Evolutionary conservation across 2,888 invertebrate species (phyloP), one percentile per base, ranked within the genome.

Genomic region (Cerastis rubricosa): DNA sequence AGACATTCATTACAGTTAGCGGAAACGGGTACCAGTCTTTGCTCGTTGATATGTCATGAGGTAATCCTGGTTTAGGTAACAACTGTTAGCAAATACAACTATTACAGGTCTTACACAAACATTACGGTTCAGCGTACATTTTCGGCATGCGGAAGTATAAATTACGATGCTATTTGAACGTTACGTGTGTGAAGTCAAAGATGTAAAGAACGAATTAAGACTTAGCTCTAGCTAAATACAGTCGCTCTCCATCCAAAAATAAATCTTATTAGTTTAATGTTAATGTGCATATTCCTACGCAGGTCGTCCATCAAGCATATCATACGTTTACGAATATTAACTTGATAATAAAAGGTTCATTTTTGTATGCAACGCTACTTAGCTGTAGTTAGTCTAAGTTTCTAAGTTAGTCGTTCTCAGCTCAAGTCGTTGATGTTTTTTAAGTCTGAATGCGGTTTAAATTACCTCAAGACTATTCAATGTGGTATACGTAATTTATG

Each of bases 71-170:
- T 83, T 83, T 71, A 12, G 54, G 51, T 66, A 85, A 75, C 43
- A 47, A 64, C 49, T 12, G 35, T 85, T 82, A 74, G 72, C 65
- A 78, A 87, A 85, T 66, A 69, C 11, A 47, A 68, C 61, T 61
- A 86, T 74, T 75, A 80, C 54, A 69, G 64, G 43, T 70, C 63
- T 87, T 87, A 59, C 80, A 73, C 69, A 84, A 85, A 83, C 70
- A 74, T 63, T 70, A 73, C 67, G n/a, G 40, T 67, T 71, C 29
- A 57, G 54, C 7, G 49, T 80, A 45, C 57, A 49, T 72, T 76
- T 78, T 82, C 43, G 77, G 70, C 59, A 54, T 54, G 65, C 75
- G 81, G 71, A 84, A 87, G 51, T 64, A 66, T 35, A 64, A 43
- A 61, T 76, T 25, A 64, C 22, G 7, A 54, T 67, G 51, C 45